These are phyloP conservation scores for Orthonevra nobilis DNA, from an alignment of 2,888 invertebrate species.

Conservation along the genomic window DNA sequence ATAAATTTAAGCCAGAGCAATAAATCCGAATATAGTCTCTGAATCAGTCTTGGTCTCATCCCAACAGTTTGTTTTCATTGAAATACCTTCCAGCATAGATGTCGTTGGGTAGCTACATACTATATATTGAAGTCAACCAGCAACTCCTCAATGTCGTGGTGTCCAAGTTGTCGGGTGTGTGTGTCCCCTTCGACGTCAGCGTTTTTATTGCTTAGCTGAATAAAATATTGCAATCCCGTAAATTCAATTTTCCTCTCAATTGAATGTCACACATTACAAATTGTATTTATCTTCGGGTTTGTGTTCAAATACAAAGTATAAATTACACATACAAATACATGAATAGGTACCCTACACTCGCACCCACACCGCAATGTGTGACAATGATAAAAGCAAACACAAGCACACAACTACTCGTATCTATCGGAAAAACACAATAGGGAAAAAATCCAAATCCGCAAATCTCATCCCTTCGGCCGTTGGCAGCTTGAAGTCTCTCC, in stretches of 20 bases:
- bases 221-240: constrained; percentile 69
- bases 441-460: constrained; percentile 40
- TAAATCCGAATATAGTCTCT: no score
- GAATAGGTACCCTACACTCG: constrained; percentile 12
- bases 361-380: constrained; percentile 51
- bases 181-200: constrained; percentile 20
- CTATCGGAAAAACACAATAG: constrained; percentile 55
- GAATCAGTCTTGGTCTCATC: no score
- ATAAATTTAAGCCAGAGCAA: no score
- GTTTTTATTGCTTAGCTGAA: constrained; percentile 61
- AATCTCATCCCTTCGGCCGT: constrained; percentile 45
- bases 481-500: not conserved
- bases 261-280: constrained; percentile 73
- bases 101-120: no score
- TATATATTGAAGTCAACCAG: no score
- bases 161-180: no score
- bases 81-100: no score
- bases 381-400: constrained; percentile 69
- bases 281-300: constrained; percentile 72
- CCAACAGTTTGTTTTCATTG: no score
- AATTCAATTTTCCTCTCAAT: constrained; percentile 73
- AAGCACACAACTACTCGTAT: constrained; percentile 55
- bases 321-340: constrained; percentile 48
- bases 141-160: no score
- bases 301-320: constrained; percentile 69